Conservation (phyloP, 2,888 invertebrate genomes). For the Yponomeuta plumbellus region DNA sequence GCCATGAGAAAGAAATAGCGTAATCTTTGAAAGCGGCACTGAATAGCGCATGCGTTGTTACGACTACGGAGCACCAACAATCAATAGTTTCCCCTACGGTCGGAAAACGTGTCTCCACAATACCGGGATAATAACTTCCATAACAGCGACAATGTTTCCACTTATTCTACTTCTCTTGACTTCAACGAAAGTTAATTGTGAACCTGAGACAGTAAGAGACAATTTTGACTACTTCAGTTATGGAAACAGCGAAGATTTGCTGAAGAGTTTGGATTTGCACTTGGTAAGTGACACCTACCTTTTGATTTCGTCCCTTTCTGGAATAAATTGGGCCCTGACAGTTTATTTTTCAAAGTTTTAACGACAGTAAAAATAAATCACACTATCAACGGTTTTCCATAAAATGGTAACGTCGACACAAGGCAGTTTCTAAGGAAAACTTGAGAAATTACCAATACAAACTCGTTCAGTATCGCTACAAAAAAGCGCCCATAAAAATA, state of each 20-base stretch:
- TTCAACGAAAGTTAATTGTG: slow-evolving; percentile 46
- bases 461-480: no score
- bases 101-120: background rate
- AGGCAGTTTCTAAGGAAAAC: no score
- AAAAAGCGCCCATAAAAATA: no score
- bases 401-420: background rate
- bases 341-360: background rate
- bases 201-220: slow-evolving; percentile 66
- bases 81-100: slow-evolving; percentile 44
- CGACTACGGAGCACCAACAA: slow-evolving; percentile 36
- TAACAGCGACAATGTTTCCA: slow-evolving; percentile 44
- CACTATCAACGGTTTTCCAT: background rate
- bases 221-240: slow-evolving; percentile 68
- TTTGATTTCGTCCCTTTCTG: background rate
- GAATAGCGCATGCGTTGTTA: slow-evolving; percentile 55
- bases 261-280: slow-evolving; percentile 60
- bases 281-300: slow-evolving; percentile 42
- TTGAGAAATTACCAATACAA: no score
- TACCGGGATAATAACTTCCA: background rate
- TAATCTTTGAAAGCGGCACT: slow-evolving; percentile 28
- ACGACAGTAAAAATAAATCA: background rate
- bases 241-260: slow-evolving; percentile 56
- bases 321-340: no score
- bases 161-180: slow-evolving; percentile 40
- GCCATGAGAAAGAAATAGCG: slow-evolving; percentile 19